These are phyloP conservation scores for Epizoanthus fatuus DNA, from an alignment of 92 coral and sea anemone genomes.

Conservation along the genomic window DNA sequence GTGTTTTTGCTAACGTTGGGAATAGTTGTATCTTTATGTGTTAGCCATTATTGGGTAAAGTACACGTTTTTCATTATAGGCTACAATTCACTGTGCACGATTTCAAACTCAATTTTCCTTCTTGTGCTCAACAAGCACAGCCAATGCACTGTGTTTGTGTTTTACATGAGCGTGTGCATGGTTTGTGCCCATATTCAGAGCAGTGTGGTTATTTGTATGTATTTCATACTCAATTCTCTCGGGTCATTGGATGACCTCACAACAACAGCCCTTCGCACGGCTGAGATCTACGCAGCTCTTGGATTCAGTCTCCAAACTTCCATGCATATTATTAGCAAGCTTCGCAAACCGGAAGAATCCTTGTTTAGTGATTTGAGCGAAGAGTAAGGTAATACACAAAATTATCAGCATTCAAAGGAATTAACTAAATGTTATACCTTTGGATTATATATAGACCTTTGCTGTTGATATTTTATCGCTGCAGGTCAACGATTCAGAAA, in stretches of 20 bases:
- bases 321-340: conserved; percentile 50
- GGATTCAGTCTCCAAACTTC: conserved; percentile 45
- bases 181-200: conserved; percentile 56
- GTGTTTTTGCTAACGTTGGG: conserved; percentile 17
- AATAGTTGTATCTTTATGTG: background rate
- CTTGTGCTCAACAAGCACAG: conserved; percentile 47
- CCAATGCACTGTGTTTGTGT: conserved; percentile 41
- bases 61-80: background rate
- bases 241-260: conserved; percentile 40
- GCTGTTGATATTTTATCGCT: too few species aligned
- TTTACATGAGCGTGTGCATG: conserved; percentile 52
- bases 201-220: conserved; percentile 22
- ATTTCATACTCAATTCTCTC: conserved; percentile 19
- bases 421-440: too few species aligned
- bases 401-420: too few species aligned
- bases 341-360: conserved; percentile 27
- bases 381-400: background rate
- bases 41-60: too few species aligned
- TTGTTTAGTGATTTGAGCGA: conserved; percentile 33
- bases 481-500: too few species aligned
- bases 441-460: too few species aligned
- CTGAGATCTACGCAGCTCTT: conserved; percentile 39
- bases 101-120: conserved; percentile 35
- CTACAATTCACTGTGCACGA: conserved; percentile 19
- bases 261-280: conserved; percentile 59